phyloP scores from a whole-genome alignment of 2,888 invertebrate genomes.

The Drosophila atroscutellata region DNA sequence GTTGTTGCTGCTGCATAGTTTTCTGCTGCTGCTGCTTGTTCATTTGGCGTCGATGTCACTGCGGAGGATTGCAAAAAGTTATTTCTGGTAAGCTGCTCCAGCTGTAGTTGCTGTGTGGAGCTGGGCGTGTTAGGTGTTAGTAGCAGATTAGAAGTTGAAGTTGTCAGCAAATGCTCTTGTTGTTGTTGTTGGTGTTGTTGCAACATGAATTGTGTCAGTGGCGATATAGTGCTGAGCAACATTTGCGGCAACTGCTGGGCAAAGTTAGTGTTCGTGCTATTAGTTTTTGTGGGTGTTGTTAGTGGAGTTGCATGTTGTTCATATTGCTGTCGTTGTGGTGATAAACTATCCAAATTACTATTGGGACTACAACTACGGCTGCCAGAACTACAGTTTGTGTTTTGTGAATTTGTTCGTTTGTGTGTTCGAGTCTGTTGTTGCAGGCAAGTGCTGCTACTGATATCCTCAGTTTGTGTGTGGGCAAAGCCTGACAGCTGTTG shows the following conservation, averaged over 20 bases:
- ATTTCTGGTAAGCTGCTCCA: conserved; percentile 67
- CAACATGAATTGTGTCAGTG: conserved; percentile 75
- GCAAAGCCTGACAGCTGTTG: conserved; percentile 45
- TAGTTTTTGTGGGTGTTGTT: conserved; percentile 56
- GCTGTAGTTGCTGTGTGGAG: conserved; percentile 47
- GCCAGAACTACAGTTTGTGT: conserved; percentile 82
- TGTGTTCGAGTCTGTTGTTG: conserved; percentile 69
- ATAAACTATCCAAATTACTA: conserved; percentile 82
- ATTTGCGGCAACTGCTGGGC: conserved; percentile 70
- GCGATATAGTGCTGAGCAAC: conserved; percentile 47
- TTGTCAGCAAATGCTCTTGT: conserved; percentile 68
- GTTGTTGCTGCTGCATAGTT: conserved; percentile 37
- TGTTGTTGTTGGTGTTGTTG: conserved; percentile 54
- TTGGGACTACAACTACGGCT: conserved; percentile 85
- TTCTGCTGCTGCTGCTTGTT: conserved; percentile 57
- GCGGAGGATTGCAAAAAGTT: conserved; percentile 84
- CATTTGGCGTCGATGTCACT: conserved; percentile 84
- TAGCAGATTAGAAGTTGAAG: conserved; percentile 63
- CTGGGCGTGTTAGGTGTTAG: conserved; percentile 69
- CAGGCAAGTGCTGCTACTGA: conserved; percentile 68
- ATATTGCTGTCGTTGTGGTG: conserved; percentile 37
- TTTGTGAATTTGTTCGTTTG: conserved; percentile 81
- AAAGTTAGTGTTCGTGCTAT: conserved; percentile 28
- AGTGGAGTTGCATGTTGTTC: conserved; percentile 48
- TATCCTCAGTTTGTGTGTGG: conserved; percentile 72